Percentiles rank a stretch among this genome's conserved stretches.
Evolutionary conservation across 2,888 invertebrate species (phyloP).

Genomic region (Sicus ferrugineus): DNA sequence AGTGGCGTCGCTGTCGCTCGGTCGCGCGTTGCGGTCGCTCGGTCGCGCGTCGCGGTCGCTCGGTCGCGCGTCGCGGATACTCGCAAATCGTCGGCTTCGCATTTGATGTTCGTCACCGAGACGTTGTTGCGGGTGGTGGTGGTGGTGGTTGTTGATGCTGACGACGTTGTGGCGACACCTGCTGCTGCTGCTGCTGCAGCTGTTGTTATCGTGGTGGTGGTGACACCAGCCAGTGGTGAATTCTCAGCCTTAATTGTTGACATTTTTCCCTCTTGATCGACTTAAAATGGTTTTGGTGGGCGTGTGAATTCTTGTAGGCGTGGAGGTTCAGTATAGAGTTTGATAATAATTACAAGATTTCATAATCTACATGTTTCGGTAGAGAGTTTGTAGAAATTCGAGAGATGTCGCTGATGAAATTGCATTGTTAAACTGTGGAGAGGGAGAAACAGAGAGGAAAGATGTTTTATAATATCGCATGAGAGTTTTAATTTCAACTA

Average conservation of each 20-base stretch:
- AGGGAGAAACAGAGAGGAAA: not conserved
- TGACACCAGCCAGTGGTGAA: slow-evolving; percentile 24
- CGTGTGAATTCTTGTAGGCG: slow-evolving; percentile 11
- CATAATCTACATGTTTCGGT: not conserved
- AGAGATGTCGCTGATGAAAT: slow-evolving; percentile 59
- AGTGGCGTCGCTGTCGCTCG: slow-evolving; percentile 41
- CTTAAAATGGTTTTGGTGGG: slow-evolving; percentile 20
- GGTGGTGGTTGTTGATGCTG: too few species aligned
- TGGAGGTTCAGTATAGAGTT: not conserved
- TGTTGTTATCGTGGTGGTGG: slow-evolving; percentile 30
- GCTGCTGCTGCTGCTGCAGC: slow-evolving; percentile 47
- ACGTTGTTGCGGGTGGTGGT: slow-evolving; percentile 67
- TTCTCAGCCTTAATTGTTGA: slow-evolving; percentile 46
- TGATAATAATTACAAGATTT: not conserved
- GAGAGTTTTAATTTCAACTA: too few species aligned
- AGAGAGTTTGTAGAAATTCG: slow-evolving; percentile 55
- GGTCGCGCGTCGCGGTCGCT: slow-evolving; percentile 53
- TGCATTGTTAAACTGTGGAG: slow-evolving; percentile 45
- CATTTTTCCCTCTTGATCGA: slow-evolving; percentile 39
- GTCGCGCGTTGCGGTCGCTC: too few species aligned
- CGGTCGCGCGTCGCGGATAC: slow-evolving; percentile 6
- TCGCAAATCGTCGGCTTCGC: slow-evolving; percentile 54
- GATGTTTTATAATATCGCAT: too few species aligned
- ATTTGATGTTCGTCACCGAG: slow-evolving; percentile 82
- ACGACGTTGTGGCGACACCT: slow-evolving; percentile 35